phyloP scores from a whole-genome alignment of 1,140 invertebrate genomes.

The Solen grandis region DNA sequence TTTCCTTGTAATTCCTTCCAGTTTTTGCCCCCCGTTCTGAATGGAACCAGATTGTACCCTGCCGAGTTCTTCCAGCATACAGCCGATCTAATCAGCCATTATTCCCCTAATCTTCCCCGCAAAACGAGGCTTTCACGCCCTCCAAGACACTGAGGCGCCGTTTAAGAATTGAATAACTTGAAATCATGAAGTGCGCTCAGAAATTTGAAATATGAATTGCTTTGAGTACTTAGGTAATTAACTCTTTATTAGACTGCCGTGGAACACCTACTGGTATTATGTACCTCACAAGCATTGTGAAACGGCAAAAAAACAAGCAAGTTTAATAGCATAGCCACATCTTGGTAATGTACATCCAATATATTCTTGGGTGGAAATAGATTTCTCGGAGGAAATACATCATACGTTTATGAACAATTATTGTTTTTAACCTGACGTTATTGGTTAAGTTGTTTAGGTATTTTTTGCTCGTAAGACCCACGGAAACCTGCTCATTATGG shows the following conservation, averaged over 20 bases:
- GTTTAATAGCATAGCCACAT: neutral
- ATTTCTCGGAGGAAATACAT: neutral
- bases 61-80: neutral
- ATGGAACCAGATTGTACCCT: neutral
- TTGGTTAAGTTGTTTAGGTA: too few species aligned
- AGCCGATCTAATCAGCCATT: neutral
- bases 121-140: slow-evolving; percentile 26
- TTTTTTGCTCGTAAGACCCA: too few species aligned
- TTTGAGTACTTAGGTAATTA: neutral
- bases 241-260: neutral
- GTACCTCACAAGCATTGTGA: neutral
- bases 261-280: neutral
- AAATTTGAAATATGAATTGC: slow-evolving; percentile 11
- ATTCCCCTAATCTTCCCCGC: neutral
- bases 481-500: too few species aligned
- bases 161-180: slow-evolving; percentile 20
- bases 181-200: slow-evolving; percentile 14
- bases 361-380: neutral
- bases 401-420: neutral
- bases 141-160: slow-evolving; percentile 13
- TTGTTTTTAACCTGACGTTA: too few species aligned
- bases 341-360: neutral
- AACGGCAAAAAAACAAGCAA: neutral
- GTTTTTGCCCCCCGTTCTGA: neutral
- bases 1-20: neutral